Base-by-base conservation (phyloP, 2,113 vertebrate species). In the Ptilorrhoa leucosticta region DNA sequence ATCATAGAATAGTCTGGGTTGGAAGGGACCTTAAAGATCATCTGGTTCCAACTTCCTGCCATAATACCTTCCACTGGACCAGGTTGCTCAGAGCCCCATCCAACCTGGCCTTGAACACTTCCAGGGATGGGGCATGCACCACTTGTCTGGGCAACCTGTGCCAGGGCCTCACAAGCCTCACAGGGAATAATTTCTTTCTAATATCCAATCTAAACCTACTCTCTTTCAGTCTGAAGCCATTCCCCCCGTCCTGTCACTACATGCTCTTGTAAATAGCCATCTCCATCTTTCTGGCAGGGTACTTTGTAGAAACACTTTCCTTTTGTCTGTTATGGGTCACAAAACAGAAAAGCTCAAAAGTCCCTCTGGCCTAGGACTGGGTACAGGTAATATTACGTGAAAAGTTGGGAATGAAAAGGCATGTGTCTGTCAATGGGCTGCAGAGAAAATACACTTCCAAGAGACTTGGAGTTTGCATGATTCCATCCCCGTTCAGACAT, bases 301-400 rank as follows among this genome's bases (percentile, higher is more conserved):
- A 7, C 28, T 45, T 75, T 6, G 11, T 18, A n/a, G 26, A 56
- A 71, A 26, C 6, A 11, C 16, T 61, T 79, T 4, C 2, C 28
- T 42, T 44, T 79, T 28, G n/a, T 9, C 19, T 54, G 28, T 37
- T 18, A 5, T 0, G 5, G 13, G 20, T 61, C 80, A 47, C 63
- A 51, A 69, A 69, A 37, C 6, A 69, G 23, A 69, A 37, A 57
- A 45, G 30, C 39, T 54, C 31, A 18, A 15, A 73, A 88, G 35
- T 69, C 68, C 10, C 18, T 85, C 18, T 58, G 66, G 42, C 13
- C 23, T 31, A 15, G 58, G 33, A 33, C 23, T 45, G 28, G 40
- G 33, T 35, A 4, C 19, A 47, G 13, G 5, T 57, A 27, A 15
- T 23, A 9, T 0, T 7, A 2, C 1, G 0, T 40, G 57, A 65